Base-by-base conservation (phyloP, 2,888 invertebrate genomes). In the Microctonus aethiopoides region DNA sequence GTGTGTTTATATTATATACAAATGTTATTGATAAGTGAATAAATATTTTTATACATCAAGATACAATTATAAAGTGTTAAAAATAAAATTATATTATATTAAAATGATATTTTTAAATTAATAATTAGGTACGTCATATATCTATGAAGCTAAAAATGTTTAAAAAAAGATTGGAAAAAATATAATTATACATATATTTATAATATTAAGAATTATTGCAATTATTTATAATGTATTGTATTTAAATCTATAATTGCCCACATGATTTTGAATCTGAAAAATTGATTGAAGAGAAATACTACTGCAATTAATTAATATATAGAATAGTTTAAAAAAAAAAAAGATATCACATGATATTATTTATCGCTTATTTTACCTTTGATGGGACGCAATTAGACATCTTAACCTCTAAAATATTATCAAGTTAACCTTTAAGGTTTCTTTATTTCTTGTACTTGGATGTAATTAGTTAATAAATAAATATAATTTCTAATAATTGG, bases 311-410 rank as follows among this genome's bases (percentile, higher is more conserved):
- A 65, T 63, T 22, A 41, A 10, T 66, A 10, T 66, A 34, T 20
- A 64, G 65, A 39, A 54, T 54, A 59, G 60, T n/a, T n/a, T 64
- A 63, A 52, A n/a, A 24, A 60, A 57, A 73, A 71, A 71, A 68
- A 70, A 54, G 16, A 68, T 78, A 77, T 74, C 73, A 72, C 71
- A 72, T 73, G 72, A 68, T 74, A 74, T 67, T 57, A 70, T 72
- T 71, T 75, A 69, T 76, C 67, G 39, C 59, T 36, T 54, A 54
- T 22, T 11, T 26, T 13, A 56, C 56, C 26, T 56, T 56, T 26
- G 56, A 29, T 65, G 70, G 73, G 72, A 76, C 74, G 75, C 74
- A 76, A 74, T 67, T 74, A 75, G 71, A 70, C 63, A 71, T 63
- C 72, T 76, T 72, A 75, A 70, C 67, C 72, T 63, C 73, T 71